These are phyloP conservation scores for Meiosimyza platycephala DNA, from an alignment of 2,888 invertebrate species.

Conservation along the genomic window DNA sequence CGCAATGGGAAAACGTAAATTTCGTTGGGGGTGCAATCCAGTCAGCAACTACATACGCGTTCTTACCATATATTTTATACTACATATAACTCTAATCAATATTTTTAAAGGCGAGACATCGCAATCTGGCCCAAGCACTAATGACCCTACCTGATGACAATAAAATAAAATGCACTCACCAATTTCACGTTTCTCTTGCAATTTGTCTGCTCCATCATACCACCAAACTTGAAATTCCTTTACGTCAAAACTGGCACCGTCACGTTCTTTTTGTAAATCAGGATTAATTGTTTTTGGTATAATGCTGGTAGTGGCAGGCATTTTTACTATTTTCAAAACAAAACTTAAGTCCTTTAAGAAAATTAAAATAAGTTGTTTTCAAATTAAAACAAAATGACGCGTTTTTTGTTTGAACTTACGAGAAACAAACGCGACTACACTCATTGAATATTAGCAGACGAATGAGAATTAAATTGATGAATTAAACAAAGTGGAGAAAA, in stretches of 20 bases:
- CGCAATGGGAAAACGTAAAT: too few relatives aligned
- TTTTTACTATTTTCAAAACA: slow-evolving; percentile 28
- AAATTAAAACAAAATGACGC: neutral
- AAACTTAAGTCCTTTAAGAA: neutral
- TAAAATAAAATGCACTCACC: slow-evolving; percentile 40
- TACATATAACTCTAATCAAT: too few relatives aligned
- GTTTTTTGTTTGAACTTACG: neutral
- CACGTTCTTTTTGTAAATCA: slow-evolving; percentile 57
- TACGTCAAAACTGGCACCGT: slow-evolving; percentile 72
- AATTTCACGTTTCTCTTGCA: slow-evolving; percentile 51
- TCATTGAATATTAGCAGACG: too few relatives aligned
- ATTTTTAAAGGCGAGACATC: too few relatives aligned
- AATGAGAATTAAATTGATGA: too few relatives aligned
- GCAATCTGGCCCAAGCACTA: too few relatives aligned
- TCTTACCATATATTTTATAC: too few relatives aligned
- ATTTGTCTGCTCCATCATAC: slow-evolving; percentile 79
- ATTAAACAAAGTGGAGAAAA: too few relatives aligned
- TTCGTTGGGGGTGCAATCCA: too few relatives aligned
- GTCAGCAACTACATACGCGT: too few relatives aligned
- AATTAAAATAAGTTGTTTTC: neutral
- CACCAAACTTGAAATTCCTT: slow-evolving; percentile 81
- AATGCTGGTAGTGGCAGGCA: slow-evolving; percentile 49
- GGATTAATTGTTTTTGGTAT: slow-evolving; percentile 55
- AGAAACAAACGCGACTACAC: too few relatives aligned
- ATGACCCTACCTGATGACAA: too few relatives aligned